Base-by-base conservation (phyloP, 2,113 vertebrate genomes). In the Apaloderma vittatum region DNA sequence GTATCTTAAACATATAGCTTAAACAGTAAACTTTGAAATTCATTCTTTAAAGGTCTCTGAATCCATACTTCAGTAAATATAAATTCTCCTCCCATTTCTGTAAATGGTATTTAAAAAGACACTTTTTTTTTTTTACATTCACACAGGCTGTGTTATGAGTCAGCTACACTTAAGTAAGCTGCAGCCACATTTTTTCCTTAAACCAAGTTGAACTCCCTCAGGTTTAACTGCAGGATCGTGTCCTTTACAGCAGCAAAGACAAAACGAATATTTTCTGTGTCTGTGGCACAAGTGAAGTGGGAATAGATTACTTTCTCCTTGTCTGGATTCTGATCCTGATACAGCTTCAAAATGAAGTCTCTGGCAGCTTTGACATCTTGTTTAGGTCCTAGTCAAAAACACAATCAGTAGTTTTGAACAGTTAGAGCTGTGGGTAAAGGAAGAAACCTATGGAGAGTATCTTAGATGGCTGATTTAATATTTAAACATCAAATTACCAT, bases 221-320 rank as follows among this genome's bases (percentile, higher is more conserved):
- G 98, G 92, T 99, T 99, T 90, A 98, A 95, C n/a, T 98, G 98
- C 49, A 99, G 98, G 95, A 99, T 99, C 8, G 98, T 99, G 98
- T 99, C 99, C 96, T 99, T 99, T 86, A 99, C 99, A 6, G 98
- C 98, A 83, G 98, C 98, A 1, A 99, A 99, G 89, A 99, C 98
- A 8, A 99, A 99, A 92, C 98, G 95, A 97, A 98, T 99, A 86
- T 99, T 99, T 96, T 99, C 99, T 2, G 99, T 99, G 96, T 99
- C 99, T 2, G 98, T 99, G 82, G 98, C 98, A 37, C 98, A 99
- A 32, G 98, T 99, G 97, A 99, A 99, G 96, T 99, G 98, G 21
- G 98, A 98, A 76, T 99, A 99, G 93, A 99, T 96, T 63, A 96
- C 98, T 97, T 99, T 99, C 72, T 99, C 98, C 83, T 98, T 99